Percentiles rank a stretch among this genome's conserved stretches.
Conservation (phyloP, 2,888 invertebrate species). For the Tetragonisca angustula region DNA sequence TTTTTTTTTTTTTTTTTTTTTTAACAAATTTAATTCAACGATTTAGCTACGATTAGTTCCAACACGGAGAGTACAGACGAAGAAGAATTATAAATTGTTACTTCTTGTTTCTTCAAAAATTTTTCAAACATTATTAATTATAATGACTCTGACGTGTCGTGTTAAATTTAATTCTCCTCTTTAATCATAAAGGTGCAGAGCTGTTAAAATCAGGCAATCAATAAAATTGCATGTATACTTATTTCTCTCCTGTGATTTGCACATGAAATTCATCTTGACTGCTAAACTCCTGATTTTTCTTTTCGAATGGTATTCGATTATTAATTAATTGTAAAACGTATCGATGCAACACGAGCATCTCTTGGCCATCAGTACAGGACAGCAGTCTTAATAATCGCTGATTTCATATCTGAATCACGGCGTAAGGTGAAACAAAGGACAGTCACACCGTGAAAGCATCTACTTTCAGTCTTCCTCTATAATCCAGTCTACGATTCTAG, state of each 20-base stretch:
- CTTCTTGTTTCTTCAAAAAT: not conserved
- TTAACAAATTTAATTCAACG: not conserved
- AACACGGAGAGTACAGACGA: not conserved
- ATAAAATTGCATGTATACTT: accelerated
- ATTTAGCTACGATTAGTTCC: too few species aligned
- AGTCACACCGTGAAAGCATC: conserved; percentile 60
- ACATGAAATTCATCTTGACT: not conserved
- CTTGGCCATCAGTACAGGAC: conserved; percentile 44
- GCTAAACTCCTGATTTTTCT: too few species aligned
- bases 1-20: too few species aligned
- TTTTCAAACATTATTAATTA: too few species aligned
- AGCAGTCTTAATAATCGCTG: conserved; percentile 66
- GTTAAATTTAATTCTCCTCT: not conserved
- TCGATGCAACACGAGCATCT: conserved; percentile 29
- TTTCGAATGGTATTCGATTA: not conserved
- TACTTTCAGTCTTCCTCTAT: conserved; percentile 77
- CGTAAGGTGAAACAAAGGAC: conserved; percentile 53
- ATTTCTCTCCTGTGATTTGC: not conserved
- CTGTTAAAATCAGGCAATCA: not conserved
- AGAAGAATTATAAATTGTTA: not conserved
- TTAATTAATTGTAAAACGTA: not conserved
- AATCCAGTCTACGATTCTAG: conserved; percentile 77
- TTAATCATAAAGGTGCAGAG: not conserved
- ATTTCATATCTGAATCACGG: conserved; percentile 47
- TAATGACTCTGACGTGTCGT: not conserved